Percentiles rank a stretch among this genome's conserved stretches.
Conservation (phyloP, 2,888 invertebrate genomes). For the Lacanobia oleracea region DNA sequence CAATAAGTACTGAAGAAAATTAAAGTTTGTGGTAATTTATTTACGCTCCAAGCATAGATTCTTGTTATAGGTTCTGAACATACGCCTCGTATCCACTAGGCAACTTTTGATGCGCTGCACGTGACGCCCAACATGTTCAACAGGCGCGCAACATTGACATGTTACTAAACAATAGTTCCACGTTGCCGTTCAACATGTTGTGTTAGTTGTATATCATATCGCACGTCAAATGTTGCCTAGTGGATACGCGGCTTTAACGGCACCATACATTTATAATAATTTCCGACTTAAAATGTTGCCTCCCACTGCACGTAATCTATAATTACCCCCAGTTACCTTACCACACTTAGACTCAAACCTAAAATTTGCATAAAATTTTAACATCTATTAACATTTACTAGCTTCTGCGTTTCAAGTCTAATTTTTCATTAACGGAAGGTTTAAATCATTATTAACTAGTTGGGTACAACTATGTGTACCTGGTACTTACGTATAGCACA, state of each 20-base stretch:
- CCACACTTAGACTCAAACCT: conserved; percentile 26
- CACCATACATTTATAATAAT: conserved; percentile 31
- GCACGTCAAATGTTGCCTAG: no score
- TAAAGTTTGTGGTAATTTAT: background rate
- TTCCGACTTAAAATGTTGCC: conserved; percentile 39
- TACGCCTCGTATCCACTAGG: background rate
- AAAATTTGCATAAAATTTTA: conserved; percentile 58
- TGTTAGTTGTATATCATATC: no score
- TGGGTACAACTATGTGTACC: conserved; percentile 41
- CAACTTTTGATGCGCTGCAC: no score
- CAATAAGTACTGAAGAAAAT: background rate
- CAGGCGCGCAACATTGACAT: no score
- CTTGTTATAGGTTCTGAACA: conserved; percentile 3
- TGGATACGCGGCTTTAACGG: background rate
- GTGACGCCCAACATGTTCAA: no score
- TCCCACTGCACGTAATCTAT: conserved; percentile 10
- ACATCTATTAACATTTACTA: conserved; percentile 49
- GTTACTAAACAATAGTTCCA: no score
- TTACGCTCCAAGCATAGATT: background rate
- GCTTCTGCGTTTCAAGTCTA: conserved; percentile 26
- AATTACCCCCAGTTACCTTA: conserved; percentile 26
- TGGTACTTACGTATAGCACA: conserved; percentile 41
- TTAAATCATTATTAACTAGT: conserved; percentile 56
- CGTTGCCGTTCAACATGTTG: no score
- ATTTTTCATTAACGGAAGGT: conserved; percentile 58